A percentile compares a stretch with the other conserved stretches of the same genome.
These are phyloP conservation scores for Tetranychus urticae DNA, from an alignment of 1,140 invertebrate species.

Conservation along the genomic window DNA sequence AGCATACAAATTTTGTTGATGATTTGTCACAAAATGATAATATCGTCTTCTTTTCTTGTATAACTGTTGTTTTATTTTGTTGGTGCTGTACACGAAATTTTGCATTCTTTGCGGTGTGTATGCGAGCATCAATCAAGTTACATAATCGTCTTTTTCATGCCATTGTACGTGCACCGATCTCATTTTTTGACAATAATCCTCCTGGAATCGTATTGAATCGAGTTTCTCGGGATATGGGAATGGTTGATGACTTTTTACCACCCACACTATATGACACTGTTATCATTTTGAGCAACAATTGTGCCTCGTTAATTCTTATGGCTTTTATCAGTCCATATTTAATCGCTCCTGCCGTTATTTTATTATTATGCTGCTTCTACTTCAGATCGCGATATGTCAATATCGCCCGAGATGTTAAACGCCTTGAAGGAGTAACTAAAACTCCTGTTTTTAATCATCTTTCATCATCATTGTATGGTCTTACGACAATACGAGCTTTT, in stretches of 20 bases:
- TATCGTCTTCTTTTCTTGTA: neutral
- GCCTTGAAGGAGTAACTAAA: slow-evolving; percentile 16
- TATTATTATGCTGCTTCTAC: slow-evolving; percentile 43
- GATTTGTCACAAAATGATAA: slow-evolving; percentile 10
- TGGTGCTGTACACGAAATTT: slow-evolving; percentile 17
- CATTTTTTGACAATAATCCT: slow-evolving; percentile 68
- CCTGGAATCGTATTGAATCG: slow-evolving; percentile 42
- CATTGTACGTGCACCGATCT: slow-evolving; percentile 51
- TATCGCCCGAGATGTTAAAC: slow-evolving; percentile 59
- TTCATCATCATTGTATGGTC: slow-evolving; percentile 25
- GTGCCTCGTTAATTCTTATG: slow-evolving; percentile 26
- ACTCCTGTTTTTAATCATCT: slow-evolving; percentile 29
- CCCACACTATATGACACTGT: slow-evolving; percentile 32
- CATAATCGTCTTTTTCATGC: slow-evolving; percentile 61
- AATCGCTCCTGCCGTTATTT: slow-evolving; percentile 37
- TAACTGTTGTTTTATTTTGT: neutral
- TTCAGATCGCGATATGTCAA: slow-evolving; percentile 51
- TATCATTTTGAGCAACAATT: neutral
- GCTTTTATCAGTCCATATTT: slow-evolving; percentile 47
- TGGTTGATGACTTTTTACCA: slow-evolving; percentile 60
- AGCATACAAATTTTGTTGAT: slow-evolving; percentile 28
- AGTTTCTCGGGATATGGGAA: slow-evolving; percentile 63
- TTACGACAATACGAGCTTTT: slow-evolving; percentile 27
- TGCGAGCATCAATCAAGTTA: slow-evolving; percentile 44
- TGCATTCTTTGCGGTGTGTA: slow-evolving; percentile 23